Evolutionary conservation across 2,888 invertebrate genomes (phyloP), one percentile per base, ranked within the genome.

Genomic region (Ctenicera cuprea): DNA sequence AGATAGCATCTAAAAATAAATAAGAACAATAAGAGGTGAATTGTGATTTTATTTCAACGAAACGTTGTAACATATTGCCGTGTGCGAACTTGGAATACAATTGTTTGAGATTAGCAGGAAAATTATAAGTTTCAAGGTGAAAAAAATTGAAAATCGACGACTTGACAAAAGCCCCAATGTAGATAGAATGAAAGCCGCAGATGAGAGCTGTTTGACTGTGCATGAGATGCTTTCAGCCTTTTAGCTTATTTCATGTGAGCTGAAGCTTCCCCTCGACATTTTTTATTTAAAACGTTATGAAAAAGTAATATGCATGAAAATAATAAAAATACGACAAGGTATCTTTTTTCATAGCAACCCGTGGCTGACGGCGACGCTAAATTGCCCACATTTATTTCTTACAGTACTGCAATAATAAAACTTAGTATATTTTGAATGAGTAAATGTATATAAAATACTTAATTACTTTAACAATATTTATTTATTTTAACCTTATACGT

Each of bases 181-280:
- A 41, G 41, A 41, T 41, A 5, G 48, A 48, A 18, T 18, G 43
- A 48, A 41, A 48, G 48, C 20, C 20, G 48, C 48, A 48, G 48
- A 48, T 20, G 48, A 48, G 48, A 16, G 48, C 20, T 48, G 41
- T 20, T 20, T 48, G 48, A 20, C 48, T 48, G 48, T 48, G 48
- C 48, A 5, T 48, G 41, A 41, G 41, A 11, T 18, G 48, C 48
- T 48, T 48, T 48, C 48, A 48, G 20, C 48, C 16, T 41, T 41
- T 41, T 14, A 41, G 33, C 33, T 33, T 33, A 33, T 33, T 33
- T 33, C 41, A 8, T 14, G 41, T 14, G 14, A 41, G 14, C 41
- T n/a, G 41, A n/a, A 14, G n/a, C n/a, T 41, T 14, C 3, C 41
- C 14, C 41, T 41, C 41, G 41, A 2, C 41, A 14, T 41, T 41